phyloP scores from a whole-genome alignment of 2,888 invertebrate genomes.

The Cactoblastis cactorum region DNA sequence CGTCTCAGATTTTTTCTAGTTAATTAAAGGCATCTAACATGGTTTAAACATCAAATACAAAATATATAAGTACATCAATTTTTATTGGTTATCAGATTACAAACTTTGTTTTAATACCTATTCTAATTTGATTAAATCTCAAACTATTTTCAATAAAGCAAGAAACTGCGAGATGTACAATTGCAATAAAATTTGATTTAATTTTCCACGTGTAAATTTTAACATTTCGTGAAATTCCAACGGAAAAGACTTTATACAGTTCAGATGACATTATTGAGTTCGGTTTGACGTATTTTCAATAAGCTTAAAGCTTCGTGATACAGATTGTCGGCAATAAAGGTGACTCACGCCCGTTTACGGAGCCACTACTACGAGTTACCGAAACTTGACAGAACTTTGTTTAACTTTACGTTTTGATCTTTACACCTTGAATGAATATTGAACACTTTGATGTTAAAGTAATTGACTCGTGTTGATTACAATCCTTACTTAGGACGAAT shows the following conservation, averaged over 20 bases:
- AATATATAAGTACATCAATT: too few species aligned
- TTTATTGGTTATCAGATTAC: not conserved
- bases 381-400: not conserved
- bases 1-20: too few species aligned
- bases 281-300: conserved; percentile 26
- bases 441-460: too few species aligned
- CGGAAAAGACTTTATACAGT: not conserved
- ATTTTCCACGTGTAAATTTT: too few species aligned
- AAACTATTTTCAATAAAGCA: not conserved
- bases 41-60: too few species aligned
- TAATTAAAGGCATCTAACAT: too few species aligned
- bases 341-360: conserved; percentile 25
- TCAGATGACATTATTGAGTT: conserved; percentile 15
- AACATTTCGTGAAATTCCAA: not conserved
- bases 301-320: conserved; percentile 29
- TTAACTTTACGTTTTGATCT: too few species aligned
- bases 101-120: not conserved
- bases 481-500: too few species aligned
- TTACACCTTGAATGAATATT: too few species aligned
- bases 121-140: not conserved
- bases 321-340: conserved; percentile 39
- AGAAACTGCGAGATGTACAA: not conserved
- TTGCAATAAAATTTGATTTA: too few species aligned
- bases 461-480: too few species aligned
- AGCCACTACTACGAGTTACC: conserved; percentile 20